Percentiles rank a stretch among this genome's conserved stretches.
Conservation (phyloP, 2,797 vertebrate species). For the Coregonus ussuriensis region DNA sequence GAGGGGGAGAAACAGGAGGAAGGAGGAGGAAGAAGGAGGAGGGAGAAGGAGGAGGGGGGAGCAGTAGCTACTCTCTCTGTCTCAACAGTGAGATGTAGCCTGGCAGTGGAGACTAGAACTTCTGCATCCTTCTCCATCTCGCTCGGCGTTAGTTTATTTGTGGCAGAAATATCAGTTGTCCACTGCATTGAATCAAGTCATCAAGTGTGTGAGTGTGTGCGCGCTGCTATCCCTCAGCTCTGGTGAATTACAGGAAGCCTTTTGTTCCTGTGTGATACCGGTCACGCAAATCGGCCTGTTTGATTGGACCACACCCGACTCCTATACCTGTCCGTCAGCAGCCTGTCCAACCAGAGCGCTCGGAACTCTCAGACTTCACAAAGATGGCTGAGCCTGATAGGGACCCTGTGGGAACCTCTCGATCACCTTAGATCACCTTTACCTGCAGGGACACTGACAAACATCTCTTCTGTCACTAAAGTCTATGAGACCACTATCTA, state of each 20-base stretch:
- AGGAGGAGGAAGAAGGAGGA: neutral
- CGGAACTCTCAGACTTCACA: neutral
- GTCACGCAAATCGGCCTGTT: conserved; percentile 6
- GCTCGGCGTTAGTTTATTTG: too few species aligned
- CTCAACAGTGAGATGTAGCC: neutral
- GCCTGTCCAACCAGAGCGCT: conserved; percentile 31
- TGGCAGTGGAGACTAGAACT: neutral
- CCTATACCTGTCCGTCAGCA: conserved; percentile 51
- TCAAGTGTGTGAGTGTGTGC: too few species aligned
- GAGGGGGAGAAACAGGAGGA: conserved; percentile 1
- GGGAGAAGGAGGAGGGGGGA: neutral
- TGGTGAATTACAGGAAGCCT: conserved; percentile 21
- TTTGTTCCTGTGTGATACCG: conserved; percentile 33
- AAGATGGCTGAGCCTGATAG: conserved; percentile 55
- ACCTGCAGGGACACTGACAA: conserved; percentile 20
- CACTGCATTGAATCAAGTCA: too few species aligned
- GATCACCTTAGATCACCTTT: conserved; percentile 51
- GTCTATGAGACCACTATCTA: neutral
- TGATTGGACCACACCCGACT: conserved; percentile 26
- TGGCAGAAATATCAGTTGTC: too few species aligned
- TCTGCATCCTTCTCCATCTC: too few species aligned
- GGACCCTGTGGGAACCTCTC: conserved; percentile 46
- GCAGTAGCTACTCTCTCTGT: neutral
- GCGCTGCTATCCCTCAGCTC: neutral
- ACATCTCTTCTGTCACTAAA: neutral